Base-by-base conservation (phyloP, 2,797 vertebrate species). In the Labeo calbasu region DNA sequence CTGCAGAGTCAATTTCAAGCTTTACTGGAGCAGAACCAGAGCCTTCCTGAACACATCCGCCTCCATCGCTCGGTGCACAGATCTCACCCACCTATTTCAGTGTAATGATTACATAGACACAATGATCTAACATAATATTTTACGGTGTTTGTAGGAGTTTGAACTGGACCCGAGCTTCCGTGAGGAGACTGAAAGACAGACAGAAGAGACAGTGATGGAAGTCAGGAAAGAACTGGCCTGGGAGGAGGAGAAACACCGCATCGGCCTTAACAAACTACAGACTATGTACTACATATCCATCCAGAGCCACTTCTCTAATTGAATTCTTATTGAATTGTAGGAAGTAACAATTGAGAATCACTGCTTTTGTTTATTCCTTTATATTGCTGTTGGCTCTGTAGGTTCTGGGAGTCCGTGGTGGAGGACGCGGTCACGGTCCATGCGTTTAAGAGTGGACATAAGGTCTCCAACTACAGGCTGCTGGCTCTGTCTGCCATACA, bases 381-480 rank as follows among this genome's bases (percentile, higher is more conserved):
- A 71, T 79, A 84, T 79, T 85, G 36, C 11, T 46, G 55, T 32
- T 70, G 28, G 66, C 25, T 85, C 40, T 75, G 76, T 89, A 99
- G 97, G 90, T 97, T 96, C 89, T 91, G 79, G 50, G 91, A 94
- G 80, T 92, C 92, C 9, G 19, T 96, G 84, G 94, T 94, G 87
- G 92, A 89, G 61, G 94, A 94, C 21, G 85, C 89, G 5, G 84
- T 97, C 77, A 93, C 93, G 2, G 94, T 99, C 84, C 92, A 89
- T 6, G 97, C 96, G 5, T 95, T 97, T 88, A 46, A 88, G 87
- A 96, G 93, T 50, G 87, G 91, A 59, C 95, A 96, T 91, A 93
- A 93, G 85, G 83, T 99, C 77, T 94, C 95, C 61, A 96, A 95
- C 28, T 99, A 97, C 83, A 92, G 91, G n/a, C 91, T 98, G 77